These are phyloP conservation scores for Stenurella melanura DNA, from an alignment of 2,888 invertebrate species.

Conservation along the genomic window DNA sequence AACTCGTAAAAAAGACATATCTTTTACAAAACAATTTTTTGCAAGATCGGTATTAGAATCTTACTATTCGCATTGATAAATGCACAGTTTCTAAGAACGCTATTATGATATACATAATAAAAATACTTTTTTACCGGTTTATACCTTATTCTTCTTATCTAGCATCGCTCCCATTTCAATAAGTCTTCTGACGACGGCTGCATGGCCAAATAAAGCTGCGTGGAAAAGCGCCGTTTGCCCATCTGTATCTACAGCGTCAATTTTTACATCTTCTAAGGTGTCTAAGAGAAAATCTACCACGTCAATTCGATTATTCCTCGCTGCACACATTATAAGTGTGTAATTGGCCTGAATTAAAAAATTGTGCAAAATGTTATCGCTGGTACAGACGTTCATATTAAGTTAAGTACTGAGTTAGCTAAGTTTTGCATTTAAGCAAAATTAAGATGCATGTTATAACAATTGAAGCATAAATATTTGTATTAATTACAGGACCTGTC, in stretches of 20 bases:
- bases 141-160: slow-evolving; percentile 82
- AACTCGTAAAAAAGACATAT: too few relatives aligned
- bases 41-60: too few relatives aligned
- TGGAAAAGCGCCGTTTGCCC: slow-evolving; percentile 86
- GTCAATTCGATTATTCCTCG: slow-evolving; percentile 81
- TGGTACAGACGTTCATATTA: too few relatives aligned
- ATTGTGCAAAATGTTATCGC: neutral
- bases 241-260: slow-evolving; percentile 80
- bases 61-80: too few relatives aligned
- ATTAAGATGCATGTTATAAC: neutral
- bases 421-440: neutral
- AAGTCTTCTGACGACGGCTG: slow-evolving; percentile 79
- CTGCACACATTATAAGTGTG: slow-evolving; percentile 85
- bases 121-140: slow-evolving; percentile 5
- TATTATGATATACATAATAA: neutral
- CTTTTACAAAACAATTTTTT: too few relatives aligned
- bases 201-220: slow-evolving; percentile 84
- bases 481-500: too few relatives aligned
- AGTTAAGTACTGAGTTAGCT: neutral
- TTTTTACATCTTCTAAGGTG: slow-evolving; percentile 76
- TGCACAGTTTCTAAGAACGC: too few relatives aligned
- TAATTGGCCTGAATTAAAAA: slow-evolving; percentile 78
- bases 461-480: too few relatives aligned
- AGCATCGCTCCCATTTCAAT: slow-evolving; percentile 81
- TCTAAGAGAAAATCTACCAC: slow-evolving; percentile 81